Base-by-base conservation (phyloP, 1,140 invertebrate species). In the Eriosoma lanigerum region DNA sequence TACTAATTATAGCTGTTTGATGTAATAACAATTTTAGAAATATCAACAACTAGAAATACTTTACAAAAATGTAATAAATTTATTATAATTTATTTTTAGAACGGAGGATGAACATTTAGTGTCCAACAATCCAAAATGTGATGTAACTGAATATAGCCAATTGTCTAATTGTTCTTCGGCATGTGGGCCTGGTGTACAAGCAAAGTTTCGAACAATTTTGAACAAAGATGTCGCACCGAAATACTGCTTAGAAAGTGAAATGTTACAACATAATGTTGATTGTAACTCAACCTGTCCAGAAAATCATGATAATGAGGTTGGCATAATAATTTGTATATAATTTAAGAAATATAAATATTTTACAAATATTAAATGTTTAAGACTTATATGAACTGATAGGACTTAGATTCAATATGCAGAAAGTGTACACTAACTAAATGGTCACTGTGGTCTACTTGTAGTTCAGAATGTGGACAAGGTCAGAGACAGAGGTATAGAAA, bases 361-460 rank as follows among this genome's bases (percentile, higher is more conserved):
- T 64, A 64, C 13, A 3, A 38, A 12, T 12, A 38, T n/a, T 38
- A n/a, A 64, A 38, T 64, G 17, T 64, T 15, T 64, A 9, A n/a
- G 3, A 9, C 13, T 3, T 32, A 19, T 17, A 38, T 12, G 12
- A 24, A 21, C 12, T 48, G 0, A 48, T 62, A 78, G 75, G 56
- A 78, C 17, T 78, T 78, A 19, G 44, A 46, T 10, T 8, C 19
- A 29, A 10, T 78, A 13, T 78, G 75, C 4, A 78, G 21, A 3
- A 78, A 60, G n/a, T 78, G 75, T 78, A 29, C 52, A 32, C 6
- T 82, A 19, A 15, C 90, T 1, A 88, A 90, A 17, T 96, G 94
- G 94, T 88, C 89, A 24, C 85, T 88, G 50, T 96, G 93, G 94
- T 92, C 92, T 9, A 90, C 92, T 81, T 97, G 95, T 85, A 94